Percentiles rank a stretch among this genome's conserved stretches.
These are phyloP conservation scores for Amphipoea oculea DNA, from an alignment of 2,888 invertebrate genomes.

Conservation along the genomic window DNA sequence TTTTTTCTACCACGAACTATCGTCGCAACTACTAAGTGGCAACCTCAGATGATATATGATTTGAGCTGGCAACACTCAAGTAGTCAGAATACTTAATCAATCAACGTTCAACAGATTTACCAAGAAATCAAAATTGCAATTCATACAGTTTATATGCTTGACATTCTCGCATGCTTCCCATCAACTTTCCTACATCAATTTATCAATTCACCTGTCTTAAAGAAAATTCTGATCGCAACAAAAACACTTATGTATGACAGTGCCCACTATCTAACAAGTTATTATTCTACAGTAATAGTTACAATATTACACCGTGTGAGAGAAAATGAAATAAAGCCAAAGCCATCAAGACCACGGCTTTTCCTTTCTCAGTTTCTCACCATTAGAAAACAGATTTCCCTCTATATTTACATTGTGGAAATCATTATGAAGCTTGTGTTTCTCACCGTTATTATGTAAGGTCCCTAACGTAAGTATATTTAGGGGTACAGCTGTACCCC, in stretches of 20 bases:
- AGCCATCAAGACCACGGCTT: conserved; percentile 57
- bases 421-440: conserved; percentile 47
- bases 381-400: conserved; percentile 70
- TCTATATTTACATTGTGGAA: conserved; percentile 58
- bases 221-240: neutral
- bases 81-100: neutral
- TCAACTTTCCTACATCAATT: neutral
- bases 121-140: neutral
- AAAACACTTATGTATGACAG: conserved; percentile 4
- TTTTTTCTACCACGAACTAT: too few relatives aligned
- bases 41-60: neutral
- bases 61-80: neutral
- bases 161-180: neutral
- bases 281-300: conserved; percentile 27
- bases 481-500: conserved; percentile 22
- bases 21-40: too few relatives aligned
- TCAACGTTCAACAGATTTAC: neutral
- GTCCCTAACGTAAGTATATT: conserved; percentile 44
- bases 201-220: neutral
- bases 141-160: neutral
- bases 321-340: conserved; percentile 57
- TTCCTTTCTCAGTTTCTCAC: conserved; percentile 66
- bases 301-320: conserved; percentile 27
- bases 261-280: conserved; percentile 21
- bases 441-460: conserved; percentile 52